phyloP scores from a whole-genome alignment of 2,888 invertebrate species.

The Quadriops clusia region DNA sequence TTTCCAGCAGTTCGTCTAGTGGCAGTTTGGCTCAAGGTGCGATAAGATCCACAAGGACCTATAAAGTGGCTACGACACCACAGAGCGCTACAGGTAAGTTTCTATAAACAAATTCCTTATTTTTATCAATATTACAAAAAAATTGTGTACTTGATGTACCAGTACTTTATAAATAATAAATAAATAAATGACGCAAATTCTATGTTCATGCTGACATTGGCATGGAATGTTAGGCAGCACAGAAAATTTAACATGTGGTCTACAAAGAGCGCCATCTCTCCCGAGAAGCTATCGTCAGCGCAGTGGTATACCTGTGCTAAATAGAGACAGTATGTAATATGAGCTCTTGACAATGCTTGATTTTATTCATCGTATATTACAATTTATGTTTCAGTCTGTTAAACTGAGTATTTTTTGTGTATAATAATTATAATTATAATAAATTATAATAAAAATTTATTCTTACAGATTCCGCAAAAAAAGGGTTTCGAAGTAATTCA shows the following conservation, averaged over 20 bases:
- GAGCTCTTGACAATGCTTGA: too few species aligned
- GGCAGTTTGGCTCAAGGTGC: constrained; percentile 38
- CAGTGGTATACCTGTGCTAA: constrained; percentile 47
- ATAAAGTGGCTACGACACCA: constrained; percentile 28
- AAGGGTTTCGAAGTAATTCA: constrained; percentile 72
- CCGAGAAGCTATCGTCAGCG: constrained; percentile 48
- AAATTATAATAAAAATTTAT: constrained; percentile 3
- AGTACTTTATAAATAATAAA: too few species aligned
- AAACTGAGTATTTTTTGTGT: background rate
- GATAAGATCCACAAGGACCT: constrained; percentile 30
- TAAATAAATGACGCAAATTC: background rate
- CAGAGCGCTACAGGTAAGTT: constrained; percentile 38
- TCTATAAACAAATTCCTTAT: too few species aligned
- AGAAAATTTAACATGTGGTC: constrained; percentile 44
- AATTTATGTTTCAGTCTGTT: constrained; percentile 6
- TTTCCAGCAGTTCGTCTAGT: constrained; percentile 43
- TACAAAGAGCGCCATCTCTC: constrained; percentile 47
- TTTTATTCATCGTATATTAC: constrained; percentile 4
- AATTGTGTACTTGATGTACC: too few species aligned
- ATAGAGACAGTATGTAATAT: constrained; percentile 33
- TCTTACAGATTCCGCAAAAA: constrained; percentile 27
- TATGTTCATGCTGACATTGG: constrained; percentile 5
- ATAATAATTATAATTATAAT: background rate
- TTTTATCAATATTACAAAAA: too few species aligned
- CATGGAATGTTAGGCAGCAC: constrained; percentile 40